phyloP scores from a whole-genome alignment of 53 echinoderm and acorn worm species.

The Paelopatides confundens region DNA sequence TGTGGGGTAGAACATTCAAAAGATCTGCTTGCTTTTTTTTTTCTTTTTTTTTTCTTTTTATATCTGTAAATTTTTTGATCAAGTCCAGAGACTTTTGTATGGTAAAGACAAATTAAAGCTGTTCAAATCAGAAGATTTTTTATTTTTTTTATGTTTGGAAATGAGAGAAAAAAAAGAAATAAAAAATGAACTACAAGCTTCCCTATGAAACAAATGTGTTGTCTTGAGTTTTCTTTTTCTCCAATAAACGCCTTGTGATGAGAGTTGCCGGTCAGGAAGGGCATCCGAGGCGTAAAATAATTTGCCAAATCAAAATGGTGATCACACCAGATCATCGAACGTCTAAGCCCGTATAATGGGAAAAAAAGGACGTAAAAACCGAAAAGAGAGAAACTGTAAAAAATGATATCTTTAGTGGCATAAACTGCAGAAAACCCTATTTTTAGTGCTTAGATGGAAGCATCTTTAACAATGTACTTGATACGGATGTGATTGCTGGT shows the following conservation, averaged over 20 bases:
- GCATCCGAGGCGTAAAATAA: no score
- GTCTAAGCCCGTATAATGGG: no score
- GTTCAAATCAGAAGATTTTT: conserved; percentile 25
- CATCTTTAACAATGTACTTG: no score
- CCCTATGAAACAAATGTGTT: conserved; percentile 17
- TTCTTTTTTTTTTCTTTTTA: neutral
- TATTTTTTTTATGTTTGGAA: conserved; percentile 28
- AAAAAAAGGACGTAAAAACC: no score
- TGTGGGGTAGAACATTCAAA: conserved; percentile 8
- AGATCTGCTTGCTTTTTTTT: conserved; percentile 19
- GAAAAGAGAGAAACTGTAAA: no score
- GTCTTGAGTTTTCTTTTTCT: neutral
- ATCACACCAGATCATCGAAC: no score
- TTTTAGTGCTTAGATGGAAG: no score
- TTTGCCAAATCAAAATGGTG: no score
- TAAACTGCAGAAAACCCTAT: no score
- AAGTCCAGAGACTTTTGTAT: conserved; percentile 28
- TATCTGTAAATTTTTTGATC: conserved; percentile 42
- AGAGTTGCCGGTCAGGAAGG: no score
- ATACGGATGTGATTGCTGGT: no score
- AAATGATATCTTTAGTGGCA: no score
- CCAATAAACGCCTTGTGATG: neutral
- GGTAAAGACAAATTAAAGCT: conserved; percentile 45
- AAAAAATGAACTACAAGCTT: conserved; percentile 42
- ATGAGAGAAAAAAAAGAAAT: conserved; percentile 25